phyloP scores from a whole-genome alignment of 2,888 invertebrate species.

The Xanthostigma xanthostigma region DNA sequence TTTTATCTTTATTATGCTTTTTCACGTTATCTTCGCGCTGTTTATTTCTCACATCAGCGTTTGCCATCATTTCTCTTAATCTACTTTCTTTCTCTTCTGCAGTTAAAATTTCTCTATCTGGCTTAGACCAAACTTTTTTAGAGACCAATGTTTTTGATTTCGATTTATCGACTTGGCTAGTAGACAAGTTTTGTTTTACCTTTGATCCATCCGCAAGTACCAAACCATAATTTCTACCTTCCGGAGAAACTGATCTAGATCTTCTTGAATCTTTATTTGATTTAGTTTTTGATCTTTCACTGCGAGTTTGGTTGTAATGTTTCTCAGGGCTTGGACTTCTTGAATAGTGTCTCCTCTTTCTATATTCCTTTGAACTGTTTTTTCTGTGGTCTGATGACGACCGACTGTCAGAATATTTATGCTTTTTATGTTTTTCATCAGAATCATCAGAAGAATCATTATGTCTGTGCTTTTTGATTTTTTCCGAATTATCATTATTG shows the following conservation, averaged over 20 bases:
- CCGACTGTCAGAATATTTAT: too few species aligned
- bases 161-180: constrained; percentile 6
- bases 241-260: not conserved
- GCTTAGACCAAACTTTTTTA: constrained; percentile 6
- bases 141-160: constrained; percentile 10
- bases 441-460: constrained; percentile 3
- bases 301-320: too few species aligned
- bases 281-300: too few species aligned
- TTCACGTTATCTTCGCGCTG: constrained; percentile 42
- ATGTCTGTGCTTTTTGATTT: not conserved
- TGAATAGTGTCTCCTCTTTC: not conserved
- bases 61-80: constrained; percentile 67
- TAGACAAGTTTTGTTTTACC: constrained; percentile 14
- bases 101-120: constrained; percentile 27
- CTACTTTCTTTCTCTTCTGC: constrained; percentile 54
- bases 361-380: not conserved
- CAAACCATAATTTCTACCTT: constrained; percentile 24
- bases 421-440: not conserved
- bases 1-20: constrained; percentile 30
- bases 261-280: not conserved
- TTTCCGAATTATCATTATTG: constrained; percentile 9
- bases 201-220: constrained; percentile 27
- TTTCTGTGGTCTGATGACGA: too few species aligned
- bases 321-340: not conserved
- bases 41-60: constrained; percentile 55